Evolutionary conservation across 2,113 vertebrate genomes (phyloP).

Genomic region (Menidia beryllina): DNA sequence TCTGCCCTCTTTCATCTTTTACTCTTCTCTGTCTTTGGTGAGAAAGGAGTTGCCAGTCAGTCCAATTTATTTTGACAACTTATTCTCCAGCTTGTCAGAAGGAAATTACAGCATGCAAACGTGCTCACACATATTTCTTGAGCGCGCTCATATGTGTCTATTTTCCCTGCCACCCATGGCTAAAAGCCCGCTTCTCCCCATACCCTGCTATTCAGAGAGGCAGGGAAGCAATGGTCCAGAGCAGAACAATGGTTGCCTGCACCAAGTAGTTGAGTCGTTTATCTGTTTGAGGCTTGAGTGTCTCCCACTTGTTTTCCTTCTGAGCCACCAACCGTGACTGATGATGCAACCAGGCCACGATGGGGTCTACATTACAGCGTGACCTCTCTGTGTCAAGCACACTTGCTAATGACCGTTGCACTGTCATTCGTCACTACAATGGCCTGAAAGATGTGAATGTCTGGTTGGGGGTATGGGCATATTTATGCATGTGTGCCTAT

Average conservation of each 20-base stretch:
- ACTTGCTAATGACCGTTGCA: conserved; percentile 60
- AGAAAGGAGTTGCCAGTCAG: conserved; percentile 70
- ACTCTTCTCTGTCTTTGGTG: conserved; percentile 30
- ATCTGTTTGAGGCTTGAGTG: conserved; percentile 67
- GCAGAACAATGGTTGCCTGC: conserved; percentile 66
- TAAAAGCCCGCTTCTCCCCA: conserved; percentile 48
- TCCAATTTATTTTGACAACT: conserved; percentile 67
- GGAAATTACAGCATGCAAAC: conserved; percentile 53
- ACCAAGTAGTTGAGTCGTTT: conserved; percentile 62
- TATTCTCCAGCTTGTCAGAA: conserved; percentile 64
- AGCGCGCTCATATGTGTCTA: conserved; percentile 37
- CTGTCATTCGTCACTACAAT: conserved; percentile 54
- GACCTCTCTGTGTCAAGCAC: conserved; percentile 67
- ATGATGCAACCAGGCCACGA: conserved; percentile 45
- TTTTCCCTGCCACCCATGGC: conserved; percentile 54
- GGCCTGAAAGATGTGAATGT: conserved; percentile 43
- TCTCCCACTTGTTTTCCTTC: conserved; percentile 64
- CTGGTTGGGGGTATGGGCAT: conserved; percentile 10
- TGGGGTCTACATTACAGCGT: conserved; percentile 64
- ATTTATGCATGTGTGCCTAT: conserved; percentile 35
- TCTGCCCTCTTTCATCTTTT: conserved; percentile 28
- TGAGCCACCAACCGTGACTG: conserved; percentile 62
- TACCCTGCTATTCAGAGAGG: conserved; percentile 36
- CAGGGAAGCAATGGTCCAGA: conserved; percentile 62
- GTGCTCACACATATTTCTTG: conserved; percentile 19